Evolutionary conservation across 2,797 vertebrate species (phyloP).

Genomic region (Anguilla obscura): DNA sequence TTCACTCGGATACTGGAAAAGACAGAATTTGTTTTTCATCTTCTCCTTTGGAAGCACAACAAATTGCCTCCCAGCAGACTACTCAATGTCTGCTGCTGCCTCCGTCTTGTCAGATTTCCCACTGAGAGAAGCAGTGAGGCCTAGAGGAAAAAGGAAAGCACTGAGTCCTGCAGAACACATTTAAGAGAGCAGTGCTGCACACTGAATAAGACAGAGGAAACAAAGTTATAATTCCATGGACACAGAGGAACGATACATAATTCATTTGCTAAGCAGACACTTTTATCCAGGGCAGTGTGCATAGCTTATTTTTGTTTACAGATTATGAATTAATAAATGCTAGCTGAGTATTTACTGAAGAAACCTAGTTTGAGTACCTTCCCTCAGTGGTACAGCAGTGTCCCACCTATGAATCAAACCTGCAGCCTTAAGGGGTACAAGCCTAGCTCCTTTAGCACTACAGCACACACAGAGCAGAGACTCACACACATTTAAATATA

Average conservation of each 20-base stretch:
- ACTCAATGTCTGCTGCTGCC: background rate
- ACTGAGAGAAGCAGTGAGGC: background rate
- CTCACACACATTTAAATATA: background rate
- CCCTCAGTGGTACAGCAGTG: background rate
- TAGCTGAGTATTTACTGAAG: background rate
- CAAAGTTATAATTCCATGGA: background rate
- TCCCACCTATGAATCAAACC: background rate
- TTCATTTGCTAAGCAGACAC: background rate
- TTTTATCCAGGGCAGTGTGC: background rate
- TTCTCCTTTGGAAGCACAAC: background rate
- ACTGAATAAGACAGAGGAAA: background rate
- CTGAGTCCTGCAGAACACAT: background rate
- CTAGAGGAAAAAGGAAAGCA: background rate
- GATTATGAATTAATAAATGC: background rate
- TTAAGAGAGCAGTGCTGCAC: background rate
- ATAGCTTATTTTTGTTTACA: constrained; percentile 3
- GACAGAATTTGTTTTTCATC: constrained; percentile 17
- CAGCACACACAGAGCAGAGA: background rate
- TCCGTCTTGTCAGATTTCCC: background rate
- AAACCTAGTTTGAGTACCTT: background rate
- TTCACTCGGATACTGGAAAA: background rate
- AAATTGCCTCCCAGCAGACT: background rate
- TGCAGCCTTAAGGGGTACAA: background rate
- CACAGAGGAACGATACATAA: background rate
- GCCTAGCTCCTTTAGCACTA: background rate